phyloP scores from a whole-genome alignment of 2,113 vertebrate species.

The Megaptera novaeangliae region DNA sequence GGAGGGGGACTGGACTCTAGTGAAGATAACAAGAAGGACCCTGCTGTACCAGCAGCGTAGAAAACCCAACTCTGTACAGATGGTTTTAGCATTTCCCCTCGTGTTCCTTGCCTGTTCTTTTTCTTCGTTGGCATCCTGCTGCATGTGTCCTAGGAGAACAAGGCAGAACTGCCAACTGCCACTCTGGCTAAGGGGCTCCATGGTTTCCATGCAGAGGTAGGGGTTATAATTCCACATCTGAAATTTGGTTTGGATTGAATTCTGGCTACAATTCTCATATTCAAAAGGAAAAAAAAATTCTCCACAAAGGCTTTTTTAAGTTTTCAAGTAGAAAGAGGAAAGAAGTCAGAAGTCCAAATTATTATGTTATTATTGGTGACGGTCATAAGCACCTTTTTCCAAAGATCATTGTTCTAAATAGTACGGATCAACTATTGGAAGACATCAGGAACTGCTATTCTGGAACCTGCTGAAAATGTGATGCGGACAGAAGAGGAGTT shows the following conservation, averaged over 20 bases:
- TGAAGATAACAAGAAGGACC: background rate
- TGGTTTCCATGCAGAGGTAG: conserved; percentile 62
- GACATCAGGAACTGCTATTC: background rate
- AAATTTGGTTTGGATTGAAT: conserved; percentile 72
- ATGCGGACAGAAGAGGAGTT: background rate
- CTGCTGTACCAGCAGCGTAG: background rate
- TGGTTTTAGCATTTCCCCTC: conserved; percentile 64
- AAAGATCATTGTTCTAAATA: background rate
- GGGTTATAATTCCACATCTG: conserved; percentile 59
- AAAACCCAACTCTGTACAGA: conserved; percentile 47
- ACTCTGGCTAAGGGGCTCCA: conserved; percentile 56
- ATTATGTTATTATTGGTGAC: conserved; percentile 20
- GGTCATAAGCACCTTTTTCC: background rate
- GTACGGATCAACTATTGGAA: background rate
- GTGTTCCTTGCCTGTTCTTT: conserved; percentile 52
- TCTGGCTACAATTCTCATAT: conserved; percentile 38
- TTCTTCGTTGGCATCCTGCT: conserved; percentile 62
- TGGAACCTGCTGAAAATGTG: background rate
- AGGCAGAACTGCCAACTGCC: conserved; percentile 61
- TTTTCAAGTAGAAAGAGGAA: conserved; percentile 32
- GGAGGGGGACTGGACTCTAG: background rate
- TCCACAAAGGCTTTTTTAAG: background rate
- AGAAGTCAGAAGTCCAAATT: conserved; percentile 10
- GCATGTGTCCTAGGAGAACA: conserved; percentile 48
- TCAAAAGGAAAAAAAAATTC: conserved; percentile 11